phyloP scores from a whole-genome alignment of 2,113 vertebrate species.

The Mixornis gularis region DNA sequence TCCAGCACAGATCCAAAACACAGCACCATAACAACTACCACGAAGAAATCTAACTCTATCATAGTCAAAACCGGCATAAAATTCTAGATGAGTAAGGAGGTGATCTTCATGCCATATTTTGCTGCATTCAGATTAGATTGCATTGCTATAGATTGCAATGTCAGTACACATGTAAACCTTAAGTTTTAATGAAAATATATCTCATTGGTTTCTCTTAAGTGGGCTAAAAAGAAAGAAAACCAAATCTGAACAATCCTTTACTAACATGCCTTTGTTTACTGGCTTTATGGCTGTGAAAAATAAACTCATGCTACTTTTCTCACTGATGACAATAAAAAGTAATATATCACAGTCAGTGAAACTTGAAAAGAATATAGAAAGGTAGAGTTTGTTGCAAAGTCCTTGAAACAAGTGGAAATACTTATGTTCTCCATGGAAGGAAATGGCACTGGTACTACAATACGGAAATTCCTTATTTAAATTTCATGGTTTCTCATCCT shows the following conservation, averaged over 20 bases:
- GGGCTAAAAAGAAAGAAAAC: not conserved
- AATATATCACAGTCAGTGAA: not conserved
- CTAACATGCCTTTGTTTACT: not conserved
- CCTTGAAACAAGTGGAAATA: not conserved
- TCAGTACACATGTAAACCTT: not conserved
- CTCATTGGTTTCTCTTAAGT: not conserved
- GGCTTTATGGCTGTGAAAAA: not conserved
- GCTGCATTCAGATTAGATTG: not conserved
- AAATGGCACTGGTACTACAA: not conserved
- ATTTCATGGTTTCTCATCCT: not conserved
- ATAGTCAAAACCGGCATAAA: not conserved
- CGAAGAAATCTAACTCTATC: not conserved
- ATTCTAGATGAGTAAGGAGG: not conserved
- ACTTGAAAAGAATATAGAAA: not conserved
- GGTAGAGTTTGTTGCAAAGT: not conserved
- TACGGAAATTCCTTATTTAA: not conserved
- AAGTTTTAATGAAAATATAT: not conserved
- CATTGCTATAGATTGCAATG: not conserved
- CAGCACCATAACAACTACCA: not conserved
- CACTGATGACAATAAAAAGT: not conserved
- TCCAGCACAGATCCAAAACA: not conserved
- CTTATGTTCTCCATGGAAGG: not conserved
- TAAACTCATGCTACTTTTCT: not conserved
- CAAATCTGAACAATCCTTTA: not conserved
- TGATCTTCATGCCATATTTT: not conserved